Evolutionary conservation across 2,888 invertebrate genomes (phyloP), one percentile per base, ranked within the genome.

Genomic region (Synergus umbraculus): DNA sequence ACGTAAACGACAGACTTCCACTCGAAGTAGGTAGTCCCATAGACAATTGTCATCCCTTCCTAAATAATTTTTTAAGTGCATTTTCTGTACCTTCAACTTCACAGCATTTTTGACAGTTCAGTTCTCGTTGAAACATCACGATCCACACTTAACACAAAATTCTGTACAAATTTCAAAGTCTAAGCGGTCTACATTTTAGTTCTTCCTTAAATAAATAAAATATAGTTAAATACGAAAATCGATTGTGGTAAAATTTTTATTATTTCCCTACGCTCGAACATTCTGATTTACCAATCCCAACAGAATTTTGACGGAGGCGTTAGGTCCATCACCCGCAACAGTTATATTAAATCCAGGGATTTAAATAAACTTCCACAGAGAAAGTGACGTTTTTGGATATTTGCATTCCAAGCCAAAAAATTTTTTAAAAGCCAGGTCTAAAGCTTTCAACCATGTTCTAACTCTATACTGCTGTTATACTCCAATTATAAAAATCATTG

Each of bases 331-430:
- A 67, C 22, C 12, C 10, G 67, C 15, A 41, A 78, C 8, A 9
- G 44, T 22, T 41, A 73, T 63, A 9, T 60, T 41, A 46, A 41
- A 78, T 43, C 46, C 60, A 79, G 76, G 60, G 41, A 46, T 76
- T 69, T 77, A 63, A 43, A 81, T 63, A 13, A 81, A 79, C 54
- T 58, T 29, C 81, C 78, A 81, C 9, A 78, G 41, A 13, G 78
- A 44, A 2, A 3, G n/a, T 10, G 77, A 37, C 5, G 69, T 49
- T 49, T 77, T 49, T n/a, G 69, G 77, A 63, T 76, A 82, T 4
- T 44, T 1, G 37, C 82, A 82, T 12, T 82, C 69, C 3, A 78
- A 9, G 5, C 73, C 67, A 43, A 80, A 82, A 46, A 65, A 77
- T 54, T 78, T 78, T 73, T 82, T 80, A 3, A 80, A 66, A 1